Evolutionary conservation across 2,888 invertebrate species (phyloP), one percentile per base, ranked within the genome.

Genomic region (Empis stercorea): DNA sequence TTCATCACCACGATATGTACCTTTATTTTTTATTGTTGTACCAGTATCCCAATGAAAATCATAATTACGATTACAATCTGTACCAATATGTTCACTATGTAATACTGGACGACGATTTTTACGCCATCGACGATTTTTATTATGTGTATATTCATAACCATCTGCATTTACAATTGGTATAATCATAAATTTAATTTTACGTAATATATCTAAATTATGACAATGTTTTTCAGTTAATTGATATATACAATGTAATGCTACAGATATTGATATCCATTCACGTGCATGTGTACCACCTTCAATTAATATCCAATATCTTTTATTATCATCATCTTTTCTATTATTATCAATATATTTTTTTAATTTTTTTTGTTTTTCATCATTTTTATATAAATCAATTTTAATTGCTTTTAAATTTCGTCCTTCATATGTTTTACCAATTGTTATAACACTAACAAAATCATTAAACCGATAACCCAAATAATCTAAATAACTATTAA

Each of bases 161-260:
- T 85, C 84, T 17, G 83, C 82, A 64, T 85, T 85, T 11, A 76
- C 71, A 1, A 79, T 62, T 0, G 84, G 84, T 46, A 82, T 60
- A 34, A 81, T 71, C 53, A 77, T 76, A 74, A 82, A 83, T 56
- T 82, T 80, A 20, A 79, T 68, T 38, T 72, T 68, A 7, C 75
- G 67, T n/a, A 80, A 59, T 7, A 84, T 59, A 43, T 60, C 61
- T 30, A 65, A 65, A 44, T 68, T 61, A 4, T 59, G 58, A 2
- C 64, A 59, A 46, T 64, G 59, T 44, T 75, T 71, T 45, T 75
- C 74, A 7, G 78, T 73, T 48, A 81, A 61, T 45, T 78, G 71
- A 53, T 76, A 70, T 30, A 81, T 73, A 51, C 76, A 70, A 60
- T 76, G 79, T 10, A 80, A 64, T 0, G 77, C 71, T 6, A 76